phyloP scores from a whole-genome alignment of 2,113 vertebrate species.

The Hypocryptadius cinnamomeus region DNA sequence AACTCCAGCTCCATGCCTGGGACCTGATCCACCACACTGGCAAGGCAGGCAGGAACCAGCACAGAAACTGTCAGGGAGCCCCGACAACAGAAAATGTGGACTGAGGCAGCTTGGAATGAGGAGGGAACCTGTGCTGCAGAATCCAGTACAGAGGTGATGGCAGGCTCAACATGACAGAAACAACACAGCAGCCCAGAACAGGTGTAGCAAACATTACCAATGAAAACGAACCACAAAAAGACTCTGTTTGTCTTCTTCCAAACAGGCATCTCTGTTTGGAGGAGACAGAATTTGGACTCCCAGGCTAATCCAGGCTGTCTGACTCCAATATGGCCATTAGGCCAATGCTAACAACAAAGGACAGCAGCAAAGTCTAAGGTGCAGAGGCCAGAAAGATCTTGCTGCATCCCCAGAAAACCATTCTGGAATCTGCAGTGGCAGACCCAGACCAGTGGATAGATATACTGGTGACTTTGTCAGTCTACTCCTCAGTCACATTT shows the following conservation, averaged over 20 bases:
- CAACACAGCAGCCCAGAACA: background rate
- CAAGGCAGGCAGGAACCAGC: background rate
- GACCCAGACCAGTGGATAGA: background rate
- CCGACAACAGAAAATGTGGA: background rate
- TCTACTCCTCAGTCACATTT: background rate
- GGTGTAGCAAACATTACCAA: background rate
- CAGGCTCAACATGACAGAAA: rapidly evolving
- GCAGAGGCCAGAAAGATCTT: background rate
- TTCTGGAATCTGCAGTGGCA: background rate
- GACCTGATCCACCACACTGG: background rate
- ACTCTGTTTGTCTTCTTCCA: background rate
- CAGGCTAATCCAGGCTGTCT: background rate
- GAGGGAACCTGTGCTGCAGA: background rate
- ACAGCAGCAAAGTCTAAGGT: background rate
- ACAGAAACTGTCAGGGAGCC: background rate
- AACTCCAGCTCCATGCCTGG: background rate
- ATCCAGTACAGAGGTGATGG: background rate
- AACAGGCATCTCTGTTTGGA: background rate
- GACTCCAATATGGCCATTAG: background rate
- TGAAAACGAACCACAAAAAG: background rate
- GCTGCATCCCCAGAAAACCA: background rate
- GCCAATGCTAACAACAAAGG: background rate
- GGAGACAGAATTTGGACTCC: background rate
- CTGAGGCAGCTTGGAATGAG: background rate
- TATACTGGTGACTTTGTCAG: background rate